A percentile compares a stretch with the other conserved stretches of the same genome.
phyloP scores from a whole-genome alignment of 2,888 invertebrate genomes.

The Drosophila antonietae region DNA sequence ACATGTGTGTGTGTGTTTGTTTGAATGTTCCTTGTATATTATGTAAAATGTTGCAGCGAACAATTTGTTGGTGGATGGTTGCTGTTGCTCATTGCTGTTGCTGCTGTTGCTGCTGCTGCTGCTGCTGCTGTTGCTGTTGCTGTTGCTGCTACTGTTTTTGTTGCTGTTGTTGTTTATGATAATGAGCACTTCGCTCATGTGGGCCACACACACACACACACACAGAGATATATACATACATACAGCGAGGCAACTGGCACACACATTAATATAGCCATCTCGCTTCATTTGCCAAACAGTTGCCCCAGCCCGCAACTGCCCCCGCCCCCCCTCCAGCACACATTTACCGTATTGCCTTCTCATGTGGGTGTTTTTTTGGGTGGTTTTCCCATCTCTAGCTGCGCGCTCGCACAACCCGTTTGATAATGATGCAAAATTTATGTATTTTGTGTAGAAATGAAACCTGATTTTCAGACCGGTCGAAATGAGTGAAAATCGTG shows the following conservation, averaged over 20 bases:
- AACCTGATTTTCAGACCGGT: slow-evolving; percentile 76
- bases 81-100: slow-evolving; percentile 33
- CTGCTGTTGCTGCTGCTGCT: slow-evolving; percentile 40
- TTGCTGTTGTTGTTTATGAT: slow-evolving; percentile 74
- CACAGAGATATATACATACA: slow-evolving; percentile 19
- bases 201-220: slow-evolving; percentile 54
- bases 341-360: background rate
- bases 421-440: slow-evolving; percentile 82
- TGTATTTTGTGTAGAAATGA: slow-evolving; percentile 83
- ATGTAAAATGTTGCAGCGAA: slow-evolving; percentile 77
- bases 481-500: slow-evolving; percentile 64
- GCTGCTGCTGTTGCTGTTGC: slow-evolving; percentile 24
- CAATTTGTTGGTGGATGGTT: slow-evolving; percentile 61
- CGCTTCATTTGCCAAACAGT: slow-evolving; percentile 72
- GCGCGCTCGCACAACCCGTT: slow-evolving; percentile 55
- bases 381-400: slow-evolving; percentile 53
- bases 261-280: slow-evolving; percentile 80
- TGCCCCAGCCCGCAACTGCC: slow-evolving; percentile 26
- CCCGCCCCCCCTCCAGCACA: too few relatives aligned
- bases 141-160: slow-evolving; percentile 48
- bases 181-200: slow-evolving; percentile 80
- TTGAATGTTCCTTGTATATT: slow-evolving; percentile 65
- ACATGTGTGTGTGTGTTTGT: slow-evolving; percentile 26
- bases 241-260: slow-evolving; percentile 19
- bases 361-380: slow-evolving; percentile 52